Percentiles rank a stretch among this genome's conserved stretches.
phyloP scores from a whole-genome alignment of 2,113 vertebrate species.

The Prunella fulvescens region DNA sequence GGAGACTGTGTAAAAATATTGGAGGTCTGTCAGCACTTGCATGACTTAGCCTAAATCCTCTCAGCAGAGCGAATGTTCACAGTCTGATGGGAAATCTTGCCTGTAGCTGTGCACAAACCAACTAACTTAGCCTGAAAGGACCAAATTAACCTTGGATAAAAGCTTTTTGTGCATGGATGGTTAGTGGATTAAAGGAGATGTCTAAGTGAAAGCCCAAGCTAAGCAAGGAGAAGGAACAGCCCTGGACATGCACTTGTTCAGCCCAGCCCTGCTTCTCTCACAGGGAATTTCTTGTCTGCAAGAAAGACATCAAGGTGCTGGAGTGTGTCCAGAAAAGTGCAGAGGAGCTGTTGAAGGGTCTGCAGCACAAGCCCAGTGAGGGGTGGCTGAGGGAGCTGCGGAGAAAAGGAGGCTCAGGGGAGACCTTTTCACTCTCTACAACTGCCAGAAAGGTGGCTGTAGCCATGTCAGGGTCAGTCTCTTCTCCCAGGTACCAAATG shows the following conservation, averaged over 20 bases:
- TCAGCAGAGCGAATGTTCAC: background rate
- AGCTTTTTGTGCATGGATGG: conserved; percentile 49
- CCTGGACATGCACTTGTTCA: background rate
- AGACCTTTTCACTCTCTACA: background rate
- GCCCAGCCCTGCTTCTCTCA: fast-evolving
- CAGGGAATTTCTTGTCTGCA: background rate
- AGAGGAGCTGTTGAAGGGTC: background rate
- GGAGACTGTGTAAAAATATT: background rate
- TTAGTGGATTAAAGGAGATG: background rate
- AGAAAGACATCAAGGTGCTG: background rate
- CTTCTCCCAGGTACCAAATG: background rate
- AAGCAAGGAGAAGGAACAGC: background rate
- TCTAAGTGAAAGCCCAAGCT: background rate
- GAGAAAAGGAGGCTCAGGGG: background rate
- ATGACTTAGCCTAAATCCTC: conserved; percentile 14
- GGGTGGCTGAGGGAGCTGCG: background rate
- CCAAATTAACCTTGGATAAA: conserved; percentile 60
- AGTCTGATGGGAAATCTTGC: conserved; percentile 36
- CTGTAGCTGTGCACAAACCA: conserved; percentile 23
- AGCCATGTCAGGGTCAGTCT: fast-evolving
- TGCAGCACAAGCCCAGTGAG: background rate
- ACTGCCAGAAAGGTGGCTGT: background rate
- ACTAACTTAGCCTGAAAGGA: conserved; percentile 52
- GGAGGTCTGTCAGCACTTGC: conserved; percentile 1
- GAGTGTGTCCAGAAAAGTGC: background rate